These are phyloP conservation scores for Drosophila recens DNA, from an alignment of 2,888 invertebrate genomes.

Conservation along the genomic window DNA sequence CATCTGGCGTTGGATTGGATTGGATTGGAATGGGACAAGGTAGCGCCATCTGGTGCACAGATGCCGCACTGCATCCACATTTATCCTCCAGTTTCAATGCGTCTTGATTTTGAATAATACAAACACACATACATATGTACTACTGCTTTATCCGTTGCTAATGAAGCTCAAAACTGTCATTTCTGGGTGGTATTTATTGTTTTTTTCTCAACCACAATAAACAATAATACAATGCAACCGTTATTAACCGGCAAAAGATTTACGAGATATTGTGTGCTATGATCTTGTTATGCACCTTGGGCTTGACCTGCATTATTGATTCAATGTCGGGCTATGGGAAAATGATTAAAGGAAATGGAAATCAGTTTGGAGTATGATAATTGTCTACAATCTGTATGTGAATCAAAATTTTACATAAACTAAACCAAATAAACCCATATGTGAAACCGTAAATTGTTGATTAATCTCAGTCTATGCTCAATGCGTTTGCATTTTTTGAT, in stretches of 20 bases:
- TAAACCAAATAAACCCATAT: neutral
- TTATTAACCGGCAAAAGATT: conserved; percentile 36
- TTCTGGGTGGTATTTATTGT: conserved; percentile 60
- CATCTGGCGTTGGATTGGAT: conserved; percentile 19
- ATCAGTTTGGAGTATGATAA: too few relatives aligned
- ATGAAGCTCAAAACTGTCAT: conserved; percentile 37
- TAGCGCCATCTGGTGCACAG: conserved; percentile 72
- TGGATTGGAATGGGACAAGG: conserved; percentile 31
- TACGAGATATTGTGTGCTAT: conserved; percentile 11
- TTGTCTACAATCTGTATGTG: neutral
- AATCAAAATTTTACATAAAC: neutral
- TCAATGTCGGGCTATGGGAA: neutral
- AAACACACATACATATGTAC: neutral
- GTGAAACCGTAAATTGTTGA: neutral
- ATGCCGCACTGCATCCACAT: conserved; percentile 41
- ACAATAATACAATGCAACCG: conserved; percentile 27
- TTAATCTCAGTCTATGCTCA: conserved; percentile 22
- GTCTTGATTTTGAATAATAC: conserved; percentile 1
- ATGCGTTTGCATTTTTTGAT: conserved; percentile 9
- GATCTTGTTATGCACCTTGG: conserved; percentile 37
- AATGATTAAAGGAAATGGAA: neutral
- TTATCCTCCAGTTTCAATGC: conserved; percentile 22
- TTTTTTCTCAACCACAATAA: conserved; percentile 48
- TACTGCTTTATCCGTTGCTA: conserved; percentile 16
- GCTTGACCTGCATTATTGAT: conserved; percentile 15